phyloP scores from a whole-genome alignment of 2,888 invertebrate species.

The Drosophila neoperkinsi region DNA sequence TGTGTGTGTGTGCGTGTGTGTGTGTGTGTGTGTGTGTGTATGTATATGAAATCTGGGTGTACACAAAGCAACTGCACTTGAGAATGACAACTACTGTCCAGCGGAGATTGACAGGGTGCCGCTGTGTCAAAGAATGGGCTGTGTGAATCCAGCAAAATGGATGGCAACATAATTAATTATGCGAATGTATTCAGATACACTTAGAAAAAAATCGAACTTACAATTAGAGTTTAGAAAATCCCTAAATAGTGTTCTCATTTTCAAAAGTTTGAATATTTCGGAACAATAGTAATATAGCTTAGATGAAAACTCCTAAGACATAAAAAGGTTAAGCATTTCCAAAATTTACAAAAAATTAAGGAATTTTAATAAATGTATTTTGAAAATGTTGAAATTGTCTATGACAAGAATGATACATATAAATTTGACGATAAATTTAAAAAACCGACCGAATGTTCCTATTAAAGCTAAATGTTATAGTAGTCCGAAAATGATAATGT shows the following conservation, averaged over 20 bases:
- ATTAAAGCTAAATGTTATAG: neutral
- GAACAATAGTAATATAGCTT: neutral
- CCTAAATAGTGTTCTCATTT: neutral
- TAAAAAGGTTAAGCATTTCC: neutral
- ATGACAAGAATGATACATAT: neutral
- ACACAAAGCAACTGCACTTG: slow-evolving; percentile 29
- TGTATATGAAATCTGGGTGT: slow-evolving; percentile 4
- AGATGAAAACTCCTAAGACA: neutral
- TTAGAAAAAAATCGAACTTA: neutral
- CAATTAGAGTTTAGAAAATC: neutral
- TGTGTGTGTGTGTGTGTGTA: slow-evolving; percentile 1
- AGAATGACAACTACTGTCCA: slow-evolving; percentile 47
- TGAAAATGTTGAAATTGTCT: neutral
- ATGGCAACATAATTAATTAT: slow-evolving; percentile 46
- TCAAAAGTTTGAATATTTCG: neutral
- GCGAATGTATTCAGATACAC: slow-evolving; percentile 7
- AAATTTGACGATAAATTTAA: neutral
- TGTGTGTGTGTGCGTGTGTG: neutral
- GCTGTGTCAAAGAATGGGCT: slow-evolving; percentile 44
- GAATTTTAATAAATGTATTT: neutral
- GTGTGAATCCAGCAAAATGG: slow-evolving; percentile 51
- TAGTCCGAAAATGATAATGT: neutral
- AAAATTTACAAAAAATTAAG: neutral
- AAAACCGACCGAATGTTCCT: neutral
- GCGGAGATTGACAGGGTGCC: slow-evolving; percentile 1